phyloP scores from a whole-genome alignment of 2,113 vertebrate genomes.

The Todiramphus chloris region DNA sequence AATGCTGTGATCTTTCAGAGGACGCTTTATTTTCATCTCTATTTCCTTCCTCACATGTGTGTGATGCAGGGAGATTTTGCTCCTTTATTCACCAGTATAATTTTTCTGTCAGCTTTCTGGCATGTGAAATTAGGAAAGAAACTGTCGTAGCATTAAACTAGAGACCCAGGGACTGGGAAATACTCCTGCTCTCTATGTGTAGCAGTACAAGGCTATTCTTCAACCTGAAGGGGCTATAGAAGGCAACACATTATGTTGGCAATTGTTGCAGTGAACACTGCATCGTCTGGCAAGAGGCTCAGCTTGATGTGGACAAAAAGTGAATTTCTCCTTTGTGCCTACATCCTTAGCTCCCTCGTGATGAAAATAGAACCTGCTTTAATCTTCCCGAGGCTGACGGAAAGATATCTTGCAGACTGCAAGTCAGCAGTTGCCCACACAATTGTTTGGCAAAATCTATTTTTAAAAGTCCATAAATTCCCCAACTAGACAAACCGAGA shows the following conservation, averaged over 20 bases:
- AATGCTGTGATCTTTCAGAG: neutral
- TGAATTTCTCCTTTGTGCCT: slow-evolving; percentile 68
- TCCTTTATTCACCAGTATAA: slow-evolving; percentile 41
- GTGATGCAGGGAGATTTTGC: slow-evolving; percentile 14
- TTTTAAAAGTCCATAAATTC: slow-evolving; percentile 74
- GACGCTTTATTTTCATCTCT: slow-evolving; percentile 31
- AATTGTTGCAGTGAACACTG: slow-evolving; percentile 59
- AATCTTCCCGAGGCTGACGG: slow-evolving; percentile 63
- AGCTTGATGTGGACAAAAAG: slow-evolving; percentile 63
- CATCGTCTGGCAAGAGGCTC: slow-evolving; percentile 59
- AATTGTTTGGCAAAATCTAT: slow-evolving; percentile 75
- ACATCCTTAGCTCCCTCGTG: slow-evolving; percentile 31
- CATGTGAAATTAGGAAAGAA: slow-evolving; percentile 49
- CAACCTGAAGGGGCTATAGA: slow-evolving; percentile 47
- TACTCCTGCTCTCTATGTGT: slow-evolving; percentile 59
- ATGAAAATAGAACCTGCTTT: slow-evolving; percentile 73
- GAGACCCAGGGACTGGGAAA: slow-evolving; percentile 63
- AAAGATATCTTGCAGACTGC: slow-evolving; percentile 70
- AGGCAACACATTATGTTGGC: slow-evolving; percentile 43
- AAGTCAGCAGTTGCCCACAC: slow-evolving; percentile 74
- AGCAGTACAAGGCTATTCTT: slow-evolving; percentile 56
- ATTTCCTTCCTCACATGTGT: neutral
- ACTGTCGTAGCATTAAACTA: slow-evolving; percentile 38
- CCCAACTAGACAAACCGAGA: slow-evolving; percentile 48
- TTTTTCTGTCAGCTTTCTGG: slow-evolving; percentile 70